Evolutionary conservation across 2,888 invertebrate species (phyloP), one percentile per base, ranked within the genome.

Genomic region (Callyntrura guangdongensis): DNA sequence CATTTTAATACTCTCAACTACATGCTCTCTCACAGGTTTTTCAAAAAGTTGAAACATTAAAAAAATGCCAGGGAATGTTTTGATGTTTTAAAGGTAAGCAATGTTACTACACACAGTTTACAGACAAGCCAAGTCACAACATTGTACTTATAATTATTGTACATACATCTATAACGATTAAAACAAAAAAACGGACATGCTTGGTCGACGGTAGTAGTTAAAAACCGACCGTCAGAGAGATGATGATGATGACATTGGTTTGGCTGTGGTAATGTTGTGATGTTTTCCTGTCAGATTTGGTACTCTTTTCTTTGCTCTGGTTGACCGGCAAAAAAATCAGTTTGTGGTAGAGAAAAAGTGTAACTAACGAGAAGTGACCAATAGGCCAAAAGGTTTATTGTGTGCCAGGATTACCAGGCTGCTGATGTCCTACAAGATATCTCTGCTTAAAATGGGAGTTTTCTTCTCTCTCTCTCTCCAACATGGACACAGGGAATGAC

Each of bases 71-170:
- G 45, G 69, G 36, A 45, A 49, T 88, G 82, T 85, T 77, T 53
- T 36, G 64, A 67, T 25, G n/a, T 74, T 89, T 84, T 89, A 89
- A 85, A 89, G 67, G 77, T 77, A 84, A 59, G 6, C 36, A n/a
- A n/a, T n/a, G n/a, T n/a, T n/a, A n/a, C n/a, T n/a, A n/a, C 89
- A 89, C 47, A 20, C 64, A 82, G n/a, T 82, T 59, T 79, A 79
- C 64, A 49, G 77, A 56, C 79, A 79, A 64, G 47, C 14, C 74
- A 27, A 89, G 89, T 89, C 89, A 89, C 72, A 89, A 89, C 89
- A 89, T 89, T 89, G 88, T 82, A 64, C 84, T 85, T 85, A 77
- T 89, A 89, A 89, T 89, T 89, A 85, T 85, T 56, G n/a, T 77
- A 77, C 27, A 56, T 3, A 12, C 74, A 49, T 67, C 25, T 49